Base-by-base conservation (phyloP, 2,797 vertebrate genomes). In the Capromys pilorides region DNA sequence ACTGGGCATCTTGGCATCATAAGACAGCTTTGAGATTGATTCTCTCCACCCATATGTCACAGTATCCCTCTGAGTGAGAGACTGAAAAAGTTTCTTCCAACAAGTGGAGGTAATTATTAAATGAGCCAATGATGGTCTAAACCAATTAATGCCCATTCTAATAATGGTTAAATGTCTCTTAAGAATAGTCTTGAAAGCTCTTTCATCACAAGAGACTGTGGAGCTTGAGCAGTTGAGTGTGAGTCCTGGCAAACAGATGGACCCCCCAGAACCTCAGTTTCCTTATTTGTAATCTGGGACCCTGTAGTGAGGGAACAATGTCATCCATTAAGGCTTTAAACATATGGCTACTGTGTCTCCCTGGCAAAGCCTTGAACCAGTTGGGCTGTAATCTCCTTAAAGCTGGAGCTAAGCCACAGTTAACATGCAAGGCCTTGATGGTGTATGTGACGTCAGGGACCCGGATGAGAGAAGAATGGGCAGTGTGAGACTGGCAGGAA, bases 61-160 rank as follows among this genome's bases (percentile, higher is more conserved):
- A 66, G 26, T 19, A 57, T 89, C 54, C 59, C 62, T 87, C 59
- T 87, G 66, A 87, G 59, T 82, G 59, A 6, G 13, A 91, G 69
- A 67, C 86, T 21, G 28, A 69, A 73, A 78, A 69, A 77, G 57
- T 83, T 94, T 94, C 81, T 93, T 94, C 51, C 94, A 83, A 92
- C 81, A 93, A 95, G 83, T 77, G 82, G 82, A 86, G 75, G 16
- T 88, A 71, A 91, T 95, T 94, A 93, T 94, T 90, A 96, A 89
- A 93, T 79, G 91, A 94, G 71, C 51, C 73, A 80, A 16, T 90
- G 85, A 90, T 93, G 62, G 81, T 88, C 84, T 90, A 85, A 94
- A 91, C 73, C 75, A 91, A 49, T 85, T 94, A 89, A 80, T 91
- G 92, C 80, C 67, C 62, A 78, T 93, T 93, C 93, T 45, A 69